A percentile compares a stretch with the other conserved stretches of the same genome.
Evolutionary conservation across 2,113 vertebrate genomes (phyloP).

Genomic region (Motacilla tschutschensis): DNA sequence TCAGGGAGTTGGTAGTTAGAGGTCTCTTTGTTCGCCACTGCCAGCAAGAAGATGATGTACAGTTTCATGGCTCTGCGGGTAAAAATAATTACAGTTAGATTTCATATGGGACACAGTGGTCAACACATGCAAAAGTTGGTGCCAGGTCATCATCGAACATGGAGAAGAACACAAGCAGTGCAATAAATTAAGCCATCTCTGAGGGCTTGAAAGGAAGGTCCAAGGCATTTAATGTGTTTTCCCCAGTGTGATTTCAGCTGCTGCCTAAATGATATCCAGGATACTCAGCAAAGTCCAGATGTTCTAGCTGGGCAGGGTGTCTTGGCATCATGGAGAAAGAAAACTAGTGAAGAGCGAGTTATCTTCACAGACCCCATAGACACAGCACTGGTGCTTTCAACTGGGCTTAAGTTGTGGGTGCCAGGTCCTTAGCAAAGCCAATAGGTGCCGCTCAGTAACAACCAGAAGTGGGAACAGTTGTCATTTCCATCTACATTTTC

Average conservation of each 20-base stretch:
- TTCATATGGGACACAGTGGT: not conserved
- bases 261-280: not conserved
- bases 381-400: not conserved
- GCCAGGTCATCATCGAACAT: too few species aligned
- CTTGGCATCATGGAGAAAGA: not conserved
- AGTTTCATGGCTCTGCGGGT: conserved; percentile 81
- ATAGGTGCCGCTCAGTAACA: not conserved
- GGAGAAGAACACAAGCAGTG: not conserved
- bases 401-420: not conserved
- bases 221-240: not conserved
- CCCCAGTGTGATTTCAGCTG: not conserved
- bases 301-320: not conserved
- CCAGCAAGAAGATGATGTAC: conserved; percentile 76
- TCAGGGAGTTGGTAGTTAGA: conserved; percentile 61
- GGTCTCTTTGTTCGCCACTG: conserved; percentile 62
- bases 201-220: not conserved
- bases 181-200: not conserved
- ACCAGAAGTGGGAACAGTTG: not conserved
- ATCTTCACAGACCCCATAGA: not conserved
- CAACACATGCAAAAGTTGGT: not conserved
- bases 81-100: not conserved
- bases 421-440: not conserved
- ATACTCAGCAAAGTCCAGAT: not conserved
- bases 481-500: not conserved
- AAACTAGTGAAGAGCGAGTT: fast-evolving